A percentile compares a stretch with the other conserved stretches of the same genome.
Conservation (phyloP, 2,888 invertebrate genomes). For the Drymonia ruficornis region DNA sequence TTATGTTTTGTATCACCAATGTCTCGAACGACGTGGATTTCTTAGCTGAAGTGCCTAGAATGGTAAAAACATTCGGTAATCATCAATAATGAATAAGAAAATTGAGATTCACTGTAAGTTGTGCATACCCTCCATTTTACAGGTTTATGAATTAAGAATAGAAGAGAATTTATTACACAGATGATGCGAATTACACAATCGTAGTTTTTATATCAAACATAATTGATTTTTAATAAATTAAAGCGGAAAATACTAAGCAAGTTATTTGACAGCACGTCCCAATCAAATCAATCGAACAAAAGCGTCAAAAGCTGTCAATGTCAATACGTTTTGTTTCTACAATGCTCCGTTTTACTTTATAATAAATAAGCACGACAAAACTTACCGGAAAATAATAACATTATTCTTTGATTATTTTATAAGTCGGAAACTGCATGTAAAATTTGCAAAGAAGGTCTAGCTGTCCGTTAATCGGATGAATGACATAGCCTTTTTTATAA, state of each 20-base stretch:
- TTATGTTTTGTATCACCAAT: slow-evolving; percentile 71
- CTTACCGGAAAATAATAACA: too few species aligned
- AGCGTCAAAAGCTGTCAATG: too few species aligned
- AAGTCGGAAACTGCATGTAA: too few species aligned
- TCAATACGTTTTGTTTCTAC: slow-evolving; percentile 24
- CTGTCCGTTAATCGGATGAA: too few species aligned
- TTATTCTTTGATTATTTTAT: too few species aligned
- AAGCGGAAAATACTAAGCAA: slow-evolving; percentile 30
- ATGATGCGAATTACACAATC: slow-evolving; percentile 16
- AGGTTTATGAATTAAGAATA: slow-evolving; percentile 13
- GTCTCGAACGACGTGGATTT: slow-evolving; percentile 72
- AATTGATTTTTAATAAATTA: slow-evolving; percentile 26
- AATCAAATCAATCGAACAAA: slow-evolving; percentile 40
- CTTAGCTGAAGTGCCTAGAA: slow-evolving; percentile 65
- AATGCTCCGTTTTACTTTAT: too few species aligned
- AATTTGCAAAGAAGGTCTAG: too few species aligned
- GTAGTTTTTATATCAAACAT: slow-evolving; percentile 21
- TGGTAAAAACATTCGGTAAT: slow-evolving; percentile 16
- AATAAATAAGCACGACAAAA: too few species aligned
- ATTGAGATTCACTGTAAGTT: slow-evolving; percentile 9
- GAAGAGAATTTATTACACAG: slow-evolving; percentile 12
- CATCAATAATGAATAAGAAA: slow-evolving; percentile 16
- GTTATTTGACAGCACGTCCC: slow-evolving; percentile 25
- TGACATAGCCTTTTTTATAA: too few species aligned
- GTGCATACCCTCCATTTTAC: slow-evolving; percentile 55